phyloP scores from a whole-genome alignment of 2,113 vertebrate genomes.

The Elephas maximus region DNA sequence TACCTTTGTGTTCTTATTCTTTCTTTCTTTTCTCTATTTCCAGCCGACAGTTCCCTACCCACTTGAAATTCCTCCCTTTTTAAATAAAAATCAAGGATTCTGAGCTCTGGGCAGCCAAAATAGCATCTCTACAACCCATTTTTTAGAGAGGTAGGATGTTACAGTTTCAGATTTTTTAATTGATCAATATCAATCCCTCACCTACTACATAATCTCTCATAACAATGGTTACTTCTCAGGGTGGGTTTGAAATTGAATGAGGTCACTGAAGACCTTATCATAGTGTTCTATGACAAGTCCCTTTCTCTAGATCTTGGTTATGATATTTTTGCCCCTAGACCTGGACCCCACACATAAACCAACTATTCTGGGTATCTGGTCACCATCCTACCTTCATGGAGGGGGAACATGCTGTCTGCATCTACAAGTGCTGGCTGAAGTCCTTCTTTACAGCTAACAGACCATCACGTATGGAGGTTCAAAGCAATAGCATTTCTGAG shows the following conservation, averaged over 20 bases:
- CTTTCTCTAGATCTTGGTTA: neutral
- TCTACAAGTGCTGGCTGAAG: fast-evolving
- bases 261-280: neutral
- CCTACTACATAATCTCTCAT: neutral
- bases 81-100: neutral
- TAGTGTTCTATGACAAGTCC: neutral
- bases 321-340: fast-evolving
- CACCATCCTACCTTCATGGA: neutral
- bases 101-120: neutral
- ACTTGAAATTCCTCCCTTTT: neutral
- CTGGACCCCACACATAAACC: neutral
- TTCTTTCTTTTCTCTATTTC: neutral
- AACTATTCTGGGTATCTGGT: neutral
- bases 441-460: neutral
- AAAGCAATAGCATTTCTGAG: neutral
- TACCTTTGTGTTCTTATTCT: neutral
- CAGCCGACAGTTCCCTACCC: neutral
- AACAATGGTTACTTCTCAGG: neutral
- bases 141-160: too few relatives aligned
- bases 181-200: too few relatives aligned
- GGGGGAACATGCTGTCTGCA: fast-evolving
- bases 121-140: neutral
- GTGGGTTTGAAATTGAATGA: neutral
- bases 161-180: too few relatives aligned
- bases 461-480: fast-evolving